Evolutionary conservation across 2,113 vertebrate species (phyloP).

Genomic region (Sorex araneus): DNA sequence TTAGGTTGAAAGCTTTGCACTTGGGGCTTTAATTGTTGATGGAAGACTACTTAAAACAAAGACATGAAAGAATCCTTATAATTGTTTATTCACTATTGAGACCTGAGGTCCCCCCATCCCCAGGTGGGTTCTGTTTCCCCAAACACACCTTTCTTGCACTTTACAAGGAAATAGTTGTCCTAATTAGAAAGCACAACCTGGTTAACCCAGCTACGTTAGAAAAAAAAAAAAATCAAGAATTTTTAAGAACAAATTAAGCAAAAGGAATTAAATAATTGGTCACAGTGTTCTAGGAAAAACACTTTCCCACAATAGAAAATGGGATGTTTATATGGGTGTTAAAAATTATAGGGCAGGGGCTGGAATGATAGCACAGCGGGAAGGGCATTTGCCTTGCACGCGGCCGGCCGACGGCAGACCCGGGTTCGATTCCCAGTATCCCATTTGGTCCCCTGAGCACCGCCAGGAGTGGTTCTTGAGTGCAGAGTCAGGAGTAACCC

Average conservation of each 20-base stretch:
- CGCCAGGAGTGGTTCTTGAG: too few relatives aligned
- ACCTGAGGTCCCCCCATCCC: too few relatives aligned
- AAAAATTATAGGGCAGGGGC: conserved; percentile 22
- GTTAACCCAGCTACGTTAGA: conserved; percentile 26
- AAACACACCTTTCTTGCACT: neutral
- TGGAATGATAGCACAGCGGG: too few relatives aligned
- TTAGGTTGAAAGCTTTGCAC: neutral
- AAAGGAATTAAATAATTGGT: conserved; percentile 20
- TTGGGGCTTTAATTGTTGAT: conserved; percentile 40
- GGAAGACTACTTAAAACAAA: conserved; percentile 38
- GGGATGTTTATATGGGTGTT: neutral
- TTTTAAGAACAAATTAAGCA: conserved; percentile 46
- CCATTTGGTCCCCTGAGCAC: too few relatives aligned
- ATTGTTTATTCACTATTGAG: neutral
- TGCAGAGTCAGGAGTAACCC: too few relatives aligned
- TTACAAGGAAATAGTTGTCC: conserved; percentile 20
- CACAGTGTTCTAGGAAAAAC: neutral
- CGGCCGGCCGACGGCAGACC: too few relatives aligned
- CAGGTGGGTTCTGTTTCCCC: neutral
- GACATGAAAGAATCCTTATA: neutral
- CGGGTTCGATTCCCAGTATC: too few relatives aligned
- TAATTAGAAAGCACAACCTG: conserved; percentile 40
- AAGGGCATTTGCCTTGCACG: too few relatives aligned
- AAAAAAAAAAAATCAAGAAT: neutral
- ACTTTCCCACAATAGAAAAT: neutral